Evolutionary conservation across 2,113 vertebrate genomes (phyloP), one percentile per base, ranked within the genome.

Genomic region (Malurus melanocephalus): DNA sequence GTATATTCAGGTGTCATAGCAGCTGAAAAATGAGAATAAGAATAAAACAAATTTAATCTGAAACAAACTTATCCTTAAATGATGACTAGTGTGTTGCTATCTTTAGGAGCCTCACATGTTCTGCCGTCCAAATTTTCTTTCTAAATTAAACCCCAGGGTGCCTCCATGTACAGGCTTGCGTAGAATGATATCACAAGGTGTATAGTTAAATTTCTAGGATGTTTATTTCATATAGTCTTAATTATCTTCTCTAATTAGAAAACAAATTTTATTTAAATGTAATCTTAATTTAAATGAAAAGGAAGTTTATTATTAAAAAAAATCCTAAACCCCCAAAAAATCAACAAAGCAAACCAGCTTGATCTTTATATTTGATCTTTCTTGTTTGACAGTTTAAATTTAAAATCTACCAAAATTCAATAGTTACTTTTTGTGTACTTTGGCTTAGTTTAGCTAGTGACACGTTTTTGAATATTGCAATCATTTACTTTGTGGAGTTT

Each of bases 281-380:
- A 1, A 33, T 68, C 59, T 71, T 16, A 9, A 51, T 57, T 57
- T 69, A 56, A 89, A 82, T 81, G 13, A 81, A 73, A 64, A 72
- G 17, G 22, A 73, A 33, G 3, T 55, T 45, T 51, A 57, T 65
- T 49, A 32, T 55, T 66, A 3, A 28, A 13, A 13, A 51, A 32
- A 20, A 10, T 10, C 11, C 30, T 3, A 49, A 35, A 12, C 0
- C 10, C 3, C 2, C 13, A 22, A 27, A 30, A 35, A 23, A 4
- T 27, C 17, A 5, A 4, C n/a, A 11, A 16, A 66, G 9, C 23
- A 60, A 51, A 40, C 0, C 9, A 46, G 11, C 21, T 91, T 43
- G 3, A 66, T 76, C 10, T 49, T 6, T 75, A 1, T 57, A 26
- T 75, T 75, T 79, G 17, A 8, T 71, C 9, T 67, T 40, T 26